Conservation (phyloP, 2,797 vertebrate genomes). For the Pipistrellus kuhlii region DNA sequence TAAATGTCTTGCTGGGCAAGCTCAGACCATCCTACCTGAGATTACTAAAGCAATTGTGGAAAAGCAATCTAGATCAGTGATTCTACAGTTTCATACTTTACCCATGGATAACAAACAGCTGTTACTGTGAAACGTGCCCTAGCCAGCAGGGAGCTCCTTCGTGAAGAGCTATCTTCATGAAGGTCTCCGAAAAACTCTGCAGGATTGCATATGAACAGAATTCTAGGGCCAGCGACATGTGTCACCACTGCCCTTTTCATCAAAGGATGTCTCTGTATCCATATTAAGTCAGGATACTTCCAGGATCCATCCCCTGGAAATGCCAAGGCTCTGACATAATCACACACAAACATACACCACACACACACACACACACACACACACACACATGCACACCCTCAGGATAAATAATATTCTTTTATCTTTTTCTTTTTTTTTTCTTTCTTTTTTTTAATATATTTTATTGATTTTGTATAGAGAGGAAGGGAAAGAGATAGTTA, state of each 20-base stretch:
- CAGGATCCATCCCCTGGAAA: conserved; percentile 22
- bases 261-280: neutral
- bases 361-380: neutral
- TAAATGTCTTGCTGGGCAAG: conserved; percentile 2
- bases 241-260: neutral
- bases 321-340: neutral
- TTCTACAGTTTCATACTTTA: neutral
- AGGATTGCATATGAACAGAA: neutral
- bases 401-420: neutral
- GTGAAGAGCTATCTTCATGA: neutral
- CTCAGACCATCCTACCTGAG: neutral
- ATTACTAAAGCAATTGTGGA: neutral
- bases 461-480: too few relatives aligned
- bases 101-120: neutral
- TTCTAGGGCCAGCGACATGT: conserved; percentile 10
- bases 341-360: neutral
- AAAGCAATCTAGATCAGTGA: neutral
- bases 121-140: neutral
- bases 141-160: neutral
- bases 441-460: too few relatives aligned
- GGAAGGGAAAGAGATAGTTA: too few relatives aligned
- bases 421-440: too few relatives aligned
- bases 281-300: conserved; percentile 15
- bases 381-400: neutral
- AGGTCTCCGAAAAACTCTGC: conserved; percentile 48